Percentiles rank a stretch among this genome's conserved stretches.
Evolutionary conservation across 2,797 vertebrate genomes (phyloP).

Genomic region (Merluccius polli): DNA sequence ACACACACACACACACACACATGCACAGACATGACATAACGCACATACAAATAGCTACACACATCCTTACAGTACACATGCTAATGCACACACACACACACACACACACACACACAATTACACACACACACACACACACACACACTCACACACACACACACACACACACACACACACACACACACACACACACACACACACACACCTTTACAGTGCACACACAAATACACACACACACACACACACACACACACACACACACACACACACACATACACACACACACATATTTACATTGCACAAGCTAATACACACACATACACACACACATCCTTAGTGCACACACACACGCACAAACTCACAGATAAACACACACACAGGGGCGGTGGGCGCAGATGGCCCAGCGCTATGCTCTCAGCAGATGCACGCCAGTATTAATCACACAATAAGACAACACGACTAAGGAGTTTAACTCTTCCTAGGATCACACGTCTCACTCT

Average conservation of each 20-base stretch:
- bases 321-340: slow-evolving; percentile 11
- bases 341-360: background rate
- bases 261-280: background rate
- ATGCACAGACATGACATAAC: too few species aligned
- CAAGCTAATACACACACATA: slow-evolving; percentile 11
- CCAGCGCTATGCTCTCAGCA: slow-evolving; percentile 58
- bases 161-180: background rate
- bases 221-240: background rate
- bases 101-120: too few species aligned
- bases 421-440: slow-evolving; percentile 71
- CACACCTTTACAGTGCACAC: background rate
- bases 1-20: too few species aligned
- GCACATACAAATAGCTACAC: too few species aligned
- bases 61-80: too few species aligned
- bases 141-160: background rate
- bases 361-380: background rate
- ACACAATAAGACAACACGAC: slow-evolving; percentile 54
- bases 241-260: background rate
- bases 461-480: slow-evolving; percentile 57
- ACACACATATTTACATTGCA: background rate
- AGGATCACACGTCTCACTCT: slow-evolving; percentile 14
- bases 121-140: too few species aligned
- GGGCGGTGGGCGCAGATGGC: slow-evolving; percentile 60
- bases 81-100: too few species aligned
- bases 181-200: background rate